phyloP scores from a whole-genome alignment of 2,797 vertebrate genomes.

The Anguilla obscura region DNA sequence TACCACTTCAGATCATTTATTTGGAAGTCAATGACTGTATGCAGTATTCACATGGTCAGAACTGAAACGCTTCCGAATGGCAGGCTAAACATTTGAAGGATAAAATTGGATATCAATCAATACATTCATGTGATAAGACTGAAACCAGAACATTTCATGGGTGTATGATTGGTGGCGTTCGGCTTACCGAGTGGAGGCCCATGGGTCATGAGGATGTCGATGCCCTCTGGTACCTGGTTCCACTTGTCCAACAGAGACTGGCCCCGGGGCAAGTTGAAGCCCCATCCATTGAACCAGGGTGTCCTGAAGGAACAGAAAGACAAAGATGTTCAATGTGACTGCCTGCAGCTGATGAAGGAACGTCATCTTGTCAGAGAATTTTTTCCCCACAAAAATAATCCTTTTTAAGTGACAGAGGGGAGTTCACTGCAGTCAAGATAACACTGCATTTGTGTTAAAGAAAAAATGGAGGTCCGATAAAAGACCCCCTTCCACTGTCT shows the following conservation, averaged over 20 bases:
- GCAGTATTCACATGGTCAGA: conserved; percentile 1
- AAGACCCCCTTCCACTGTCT: background rate
- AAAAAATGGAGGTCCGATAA: background rate
- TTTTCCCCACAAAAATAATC: background rate
- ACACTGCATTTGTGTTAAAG: background rate
- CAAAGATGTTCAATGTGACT: conserved; percentile 1
- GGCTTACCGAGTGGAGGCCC: conserved; percentile 95
- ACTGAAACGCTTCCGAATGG: background rate
- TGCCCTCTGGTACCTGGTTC: conserved; percentile 95
- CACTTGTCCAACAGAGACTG: conserved; percentile 98
- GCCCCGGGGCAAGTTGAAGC: conserved; percentile 95
- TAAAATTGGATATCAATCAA: conserved; percentile 31
- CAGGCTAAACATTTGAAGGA: background rate
- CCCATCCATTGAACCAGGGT: conserved; percentile 99
- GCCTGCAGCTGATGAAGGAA: background rate
- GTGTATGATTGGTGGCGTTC: conserved; percentile 61
- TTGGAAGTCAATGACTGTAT: conserved; percentile 17
- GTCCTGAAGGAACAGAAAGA: conserved; percentile 75
- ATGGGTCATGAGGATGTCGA: conserved; percentile 98
- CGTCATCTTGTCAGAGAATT: background rate
- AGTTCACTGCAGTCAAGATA: background rate
- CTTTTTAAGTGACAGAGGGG: background rate
- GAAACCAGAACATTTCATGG: conserved; percentile 50
- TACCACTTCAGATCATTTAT: background rate
- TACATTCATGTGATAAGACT: conserved; percentile 47